Evolutionary conservation across 1,140 invertebrate species (phyloP), one percentile per base, ranked within the genome.

Genomic region (Eumeta japonica): DNA sequence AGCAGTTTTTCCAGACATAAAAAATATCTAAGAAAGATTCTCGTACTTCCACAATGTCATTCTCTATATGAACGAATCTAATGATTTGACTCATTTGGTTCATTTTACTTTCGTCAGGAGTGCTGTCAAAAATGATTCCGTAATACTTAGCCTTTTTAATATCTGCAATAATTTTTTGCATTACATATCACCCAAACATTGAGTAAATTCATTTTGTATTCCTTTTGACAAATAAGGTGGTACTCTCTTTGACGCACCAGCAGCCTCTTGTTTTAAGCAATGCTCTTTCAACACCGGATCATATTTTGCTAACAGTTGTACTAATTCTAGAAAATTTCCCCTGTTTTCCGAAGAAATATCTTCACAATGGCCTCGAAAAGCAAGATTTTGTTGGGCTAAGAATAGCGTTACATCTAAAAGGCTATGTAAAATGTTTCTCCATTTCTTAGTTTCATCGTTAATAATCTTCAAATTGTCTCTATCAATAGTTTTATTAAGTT

Each of bases 331-430:
- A n/a, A n/a, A n/a, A n/a, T n/a, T n/a, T n/a, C n/a, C n/a, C 39
- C 39, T 50, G 38, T 61, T 58, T 10, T 17, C 13, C 14, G 42
- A 54, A 3, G 37, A 28, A 11, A 46, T 38, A 27, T 27, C 35
- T 49, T 59, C 58, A 18, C 33, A 24, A 43, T 58, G 51, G 12
- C 58, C 58, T 16, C 55, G 44, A 37, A 61, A 58, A 9, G 55
- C 47, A 27, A 61, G 40, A 46, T 56, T 54, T 48, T 62, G 46
- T 50, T 53, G 48, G 3, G 41, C 48, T n/a, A 61, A 34, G 28
- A 53, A 58, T 40, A 35, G 28, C 28, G 45, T 52, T 16, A 52
- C 46, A 52, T 61, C 46, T 27, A 60, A 38, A 16, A 49, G 35
- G 41, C 46, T 27, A 32, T 15, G 34, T 16, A 51, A 35, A 39